phyloP scores from a whole-genome alignment of 2,888 invertebrate species.

The Girardia tigrina region DNA sequence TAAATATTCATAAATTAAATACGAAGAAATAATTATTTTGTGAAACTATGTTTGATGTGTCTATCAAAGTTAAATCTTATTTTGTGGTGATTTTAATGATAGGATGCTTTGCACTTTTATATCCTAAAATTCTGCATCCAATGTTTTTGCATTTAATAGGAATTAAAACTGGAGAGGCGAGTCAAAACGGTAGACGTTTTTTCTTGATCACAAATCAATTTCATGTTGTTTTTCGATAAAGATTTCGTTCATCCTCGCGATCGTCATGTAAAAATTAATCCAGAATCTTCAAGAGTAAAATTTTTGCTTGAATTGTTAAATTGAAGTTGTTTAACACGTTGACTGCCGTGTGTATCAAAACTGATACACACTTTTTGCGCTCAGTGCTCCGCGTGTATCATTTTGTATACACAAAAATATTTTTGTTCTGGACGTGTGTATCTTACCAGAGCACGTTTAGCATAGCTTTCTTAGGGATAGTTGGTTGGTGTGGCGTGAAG shows the following conservation, averaged over 20 bases:
- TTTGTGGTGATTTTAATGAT: background rate
- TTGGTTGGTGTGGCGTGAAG: too few species aligned
- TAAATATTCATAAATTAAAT: background rate
- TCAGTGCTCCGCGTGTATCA: too few species aligned
- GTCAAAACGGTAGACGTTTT: background rate
- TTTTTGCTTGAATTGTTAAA: background rate
- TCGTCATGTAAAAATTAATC: conserved; percentile 7
- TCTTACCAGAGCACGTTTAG: too few species aligned
- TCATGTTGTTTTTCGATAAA: background rate
- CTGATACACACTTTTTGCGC: too few species aligned
- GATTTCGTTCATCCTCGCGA: background rate
- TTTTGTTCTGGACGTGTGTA: too few species aligned
- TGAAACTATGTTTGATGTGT: conserved; percentile 14
- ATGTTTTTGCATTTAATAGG: background rate
- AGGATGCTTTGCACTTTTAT: background rate
- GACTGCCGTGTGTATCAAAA: too few species aligned
- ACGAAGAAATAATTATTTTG: background rate
- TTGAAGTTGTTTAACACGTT: too few species aligned
- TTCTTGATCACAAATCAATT: background rate
- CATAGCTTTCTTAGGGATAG: too few species aligned
- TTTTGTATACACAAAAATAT: too few species aligned
- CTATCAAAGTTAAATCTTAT: conserved; percentile 2
- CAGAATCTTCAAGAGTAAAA: background rate
- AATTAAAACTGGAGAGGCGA: background rate
- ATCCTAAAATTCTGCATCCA: conserved; percentile 1